Percentiles rank a stretch among this genome's conserved stretches.
These are phyloP conservation scores for Sebastes iracundus DNA, from an alignment of 2,797 vertebrate species.

Conservation along the genomic window DNA sequence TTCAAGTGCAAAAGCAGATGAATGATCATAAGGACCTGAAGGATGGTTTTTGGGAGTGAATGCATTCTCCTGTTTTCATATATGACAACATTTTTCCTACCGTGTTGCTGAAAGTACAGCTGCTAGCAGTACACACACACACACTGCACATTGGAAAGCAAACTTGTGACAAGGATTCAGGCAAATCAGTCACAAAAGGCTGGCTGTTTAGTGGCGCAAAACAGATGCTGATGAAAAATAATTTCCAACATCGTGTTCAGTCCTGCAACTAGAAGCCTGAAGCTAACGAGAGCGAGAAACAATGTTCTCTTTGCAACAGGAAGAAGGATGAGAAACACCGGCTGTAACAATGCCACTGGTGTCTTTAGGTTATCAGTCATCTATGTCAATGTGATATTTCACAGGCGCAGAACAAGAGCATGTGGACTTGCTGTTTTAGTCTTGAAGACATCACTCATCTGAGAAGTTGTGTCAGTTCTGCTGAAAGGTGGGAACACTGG, in stretches of 20 bases:
- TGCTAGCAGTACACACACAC: background rate
- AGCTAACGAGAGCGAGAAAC: background rate
- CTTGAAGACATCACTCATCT: conserved; percentile 1
- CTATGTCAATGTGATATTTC: background rate
- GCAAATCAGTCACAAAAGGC: background rate
- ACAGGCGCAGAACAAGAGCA: background rate
- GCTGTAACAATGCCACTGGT: background rate
- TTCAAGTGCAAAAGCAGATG: conserved; percentile 24
- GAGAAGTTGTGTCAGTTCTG: background rate
- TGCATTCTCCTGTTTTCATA: background rate
- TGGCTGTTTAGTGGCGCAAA: background rate
- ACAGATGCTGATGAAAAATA: background rate
- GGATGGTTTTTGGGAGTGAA: background rate
- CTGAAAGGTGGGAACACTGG: background rate
- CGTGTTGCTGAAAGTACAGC: background rate
- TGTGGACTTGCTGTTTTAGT: background rate
- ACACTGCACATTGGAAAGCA: background rate
- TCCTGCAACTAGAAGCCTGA: background rate
- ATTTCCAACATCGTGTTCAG: background rate
- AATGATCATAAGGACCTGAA: conserved; percentile 4
- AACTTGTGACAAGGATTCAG: background rate
- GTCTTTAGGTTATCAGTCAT: background rate
- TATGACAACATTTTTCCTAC: background rate
- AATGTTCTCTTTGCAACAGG: conserved; percentile 1
- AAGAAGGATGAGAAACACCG: background rate